Evolutionary conservation across 2,888 invertebrate genomes (phyloP).

Genomic region (Merodon equestris): DNA sequence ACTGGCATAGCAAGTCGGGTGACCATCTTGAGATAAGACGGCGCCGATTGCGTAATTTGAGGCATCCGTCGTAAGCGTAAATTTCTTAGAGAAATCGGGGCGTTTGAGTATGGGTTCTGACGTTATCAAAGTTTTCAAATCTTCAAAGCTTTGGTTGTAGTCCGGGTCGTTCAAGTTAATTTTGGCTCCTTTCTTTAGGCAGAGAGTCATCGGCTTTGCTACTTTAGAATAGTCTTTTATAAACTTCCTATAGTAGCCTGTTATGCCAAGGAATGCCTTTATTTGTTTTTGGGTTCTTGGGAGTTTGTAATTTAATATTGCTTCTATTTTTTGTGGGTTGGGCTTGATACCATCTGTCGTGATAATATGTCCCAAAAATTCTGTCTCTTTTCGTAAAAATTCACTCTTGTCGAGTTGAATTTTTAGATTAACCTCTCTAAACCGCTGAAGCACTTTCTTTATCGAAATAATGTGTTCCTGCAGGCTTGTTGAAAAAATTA

Average conservation of each 20-base stretch:
- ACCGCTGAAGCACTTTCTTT: slow-evolving; percentile 30
- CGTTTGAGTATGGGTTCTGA: neutral
- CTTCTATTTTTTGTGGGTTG: neutral
- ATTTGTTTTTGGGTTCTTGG: neutral
- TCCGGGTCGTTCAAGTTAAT: slow-evolving; percentile 3
- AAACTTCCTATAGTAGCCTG: neutral
- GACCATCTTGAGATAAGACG: slow-evolving; percentile 15
- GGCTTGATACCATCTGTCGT: neutral
- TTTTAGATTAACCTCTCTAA: slow-evolving; percentile 50
- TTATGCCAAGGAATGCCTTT: neutral
- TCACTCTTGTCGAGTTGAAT: slow-evolving; percentile 53
- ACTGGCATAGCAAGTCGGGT: slow-evolving; percentile 23
- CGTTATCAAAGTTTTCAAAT: neutral
- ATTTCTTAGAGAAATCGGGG: neutral
- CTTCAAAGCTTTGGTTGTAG: slow-evolving; percentile 20
- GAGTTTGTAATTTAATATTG: neutral
- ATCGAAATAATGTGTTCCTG: neutral
- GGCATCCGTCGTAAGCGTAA: slow-evolving; percentile 10
- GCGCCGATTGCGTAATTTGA: slow-evolving; percentile 14
- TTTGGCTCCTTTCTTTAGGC: neutral
- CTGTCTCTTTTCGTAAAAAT: slow-evolving; percentile 40
- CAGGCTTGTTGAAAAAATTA: neutral
- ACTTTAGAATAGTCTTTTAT: neutral
- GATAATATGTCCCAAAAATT: slow-evolving; percentile 61
- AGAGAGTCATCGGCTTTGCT: no score